Evolutionary conservation across 1,140 invertebrate genomes (phyloP).

Genomic region (Elysia chlorotica): DNA sequence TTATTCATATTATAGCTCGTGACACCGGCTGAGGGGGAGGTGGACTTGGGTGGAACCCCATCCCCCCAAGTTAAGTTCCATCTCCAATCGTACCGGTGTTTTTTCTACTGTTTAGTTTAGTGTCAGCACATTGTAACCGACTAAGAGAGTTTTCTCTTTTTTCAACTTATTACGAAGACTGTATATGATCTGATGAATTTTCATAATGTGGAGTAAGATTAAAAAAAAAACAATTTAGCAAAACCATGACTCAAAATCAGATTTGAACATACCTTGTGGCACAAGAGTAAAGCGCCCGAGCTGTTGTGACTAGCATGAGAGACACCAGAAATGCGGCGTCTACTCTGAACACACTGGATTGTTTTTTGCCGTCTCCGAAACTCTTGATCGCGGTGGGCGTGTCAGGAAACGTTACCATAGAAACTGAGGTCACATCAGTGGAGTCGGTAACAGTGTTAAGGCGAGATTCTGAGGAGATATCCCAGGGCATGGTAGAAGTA

Average conservation of each 20-base stretch:
- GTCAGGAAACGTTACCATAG: background rate
- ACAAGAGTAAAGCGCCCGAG: conserved; percentile 21
- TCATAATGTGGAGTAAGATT: too few relatives aligned
- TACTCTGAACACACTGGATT: conserved; percentile 3
- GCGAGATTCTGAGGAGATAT: too few relatives aligned
- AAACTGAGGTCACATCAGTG: too few relatives aligned
- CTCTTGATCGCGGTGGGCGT: background rate
- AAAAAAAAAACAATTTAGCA: background rate
- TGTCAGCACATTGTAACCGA: background rate
- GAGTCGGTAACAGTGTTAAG: too few relatives aligned
- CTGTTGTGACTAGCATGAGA: conserved; percentile 12
- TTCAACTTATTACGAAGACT: too few relatives aligned
- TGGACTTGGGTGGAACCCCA: too few relatives aligned
- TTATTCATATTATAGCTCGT: too few relatives aligned
- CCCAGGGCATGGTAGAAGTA: too few relatives aligned
- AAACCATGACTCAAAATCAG: background rate
- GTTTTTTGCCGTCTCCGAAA: background rate
- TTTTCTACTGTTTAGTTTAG: background rate
- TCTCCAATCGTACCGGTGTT: background rate
- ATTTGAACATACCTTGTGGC: conserved; percentile 13
- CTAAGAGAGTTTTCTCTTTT: too few relatives aligned
- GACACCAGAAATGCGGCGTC: conserved; percentile 21
- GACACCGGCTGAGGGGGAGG: too few relatives aligned
- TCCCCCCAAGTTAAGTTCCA: too few relatives aligned
- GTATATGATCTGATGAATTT: too few relatives aligned